Conservation (phyloP, 2,888 invertebrate species). For the Tribolium freemani region DNA sequence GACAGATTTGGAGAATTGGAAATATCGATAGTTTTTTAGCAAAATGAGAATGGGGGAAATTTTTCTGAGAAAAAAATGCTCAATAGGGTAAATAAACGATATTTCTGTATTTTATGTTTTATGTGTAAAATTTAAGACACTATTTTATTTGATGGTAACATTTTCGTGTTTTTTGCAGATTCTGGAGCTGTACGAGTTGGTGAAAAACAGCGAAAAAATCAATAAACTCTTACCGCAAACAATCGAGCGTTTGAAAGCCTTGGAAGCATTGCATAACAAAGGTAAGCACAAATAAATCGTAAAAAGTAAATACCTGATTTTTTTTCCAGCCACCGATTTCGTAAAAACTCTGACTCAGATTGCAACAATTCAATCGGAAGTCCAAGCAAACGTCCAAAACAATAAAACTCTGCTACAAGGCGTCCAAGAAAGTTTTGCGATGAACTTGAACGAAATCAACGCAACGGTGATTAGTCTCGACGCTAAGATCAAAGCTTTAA, state of each 20-base stretch:
- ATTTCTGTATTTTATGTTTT: too few species aligned
- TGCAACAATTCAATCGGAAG: slow-evolving; percentile 81
- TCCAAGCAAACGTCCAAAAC: slow-evolving; percentile 80
- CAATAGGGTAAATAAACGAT: too few species aligned
- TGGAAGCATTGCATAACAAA: slow-evolving; percentile 91
- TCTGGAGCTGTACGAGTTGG: slow-evolving; percentile 86
- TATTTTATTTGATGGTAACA: too few species aligned
- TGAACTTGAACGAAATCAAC: slow-evolving; percentile 83
- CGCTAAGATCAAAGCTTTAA: slow-evolving; percentile 77
- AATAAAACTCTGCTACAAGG: slow-evolving; percentile 84
- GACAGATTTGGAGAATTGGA: too few species aligned
- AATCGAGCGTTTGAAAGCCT: slow-evolving; percentile 87
- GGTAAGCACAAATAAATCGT: slow-evolving; percentile 71
- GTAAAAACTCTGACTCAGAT: slow-evolving; percentile 87
- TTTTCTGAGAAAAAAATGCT: too few species aligned
- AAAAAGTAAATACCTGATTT: neutral
- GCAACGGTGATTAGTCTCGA: slow-evolving; percentile 83
- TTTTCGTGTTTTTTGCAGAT: slow-evolving; percentile 70
- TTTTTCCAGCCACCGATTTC: slow-evolving; percentile 85
- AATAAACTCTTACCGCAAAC: slow-evolving; percentile 84
- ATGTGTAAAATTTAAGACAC: too few species aligned
- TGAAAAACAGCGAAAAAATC: slow-evolving; percentile 88
- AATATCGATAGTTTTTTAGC: too few species aligned
- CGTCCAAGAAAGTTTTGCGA: slow-evolving; percentile 85
- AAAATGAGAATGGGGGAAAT: too few species aligned